These are phyloP conservation scores for Heliconius sara DNA, from an alignment of 2,888 invertebrate species.

Conservation along the genomic window DNA sequence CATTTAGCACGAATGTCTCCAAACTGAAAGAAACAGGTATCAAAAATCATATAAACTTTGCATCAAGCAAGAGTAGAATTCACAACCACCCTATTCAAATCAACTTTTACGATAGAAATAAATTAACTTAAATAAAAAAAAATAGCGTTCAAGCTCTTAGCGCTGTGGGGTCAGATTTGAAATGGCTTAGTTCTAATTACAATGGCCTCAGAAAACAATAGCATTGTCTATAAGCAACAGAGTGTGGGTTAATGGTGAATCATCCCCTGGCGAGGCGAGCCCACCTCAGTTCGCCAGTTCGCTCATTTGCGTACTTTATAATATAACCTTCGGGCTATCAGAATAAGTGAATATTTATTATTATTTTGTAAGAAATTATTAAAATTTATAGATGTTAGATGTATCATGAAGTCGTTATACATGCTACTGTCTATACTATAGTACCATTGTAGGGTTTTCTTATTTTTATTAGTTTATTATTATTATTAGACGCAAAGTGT, in stretches of 20 bases:
- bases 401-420: background rate
- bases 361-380: background rate
- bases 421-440: too few relatives aligned
- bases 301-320: constrained; percentile 2
- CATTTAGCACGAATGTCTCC: too few relatives aligned
- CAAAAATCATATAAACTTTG: too few relatives aligned
- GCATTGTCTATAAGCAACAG: constrained; percentile 26
- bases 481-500: too few relatives aligned
- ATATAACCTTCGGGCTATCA: background rate
- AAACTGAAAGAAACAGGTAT: too few relatives aligned
- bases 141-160: background rate
- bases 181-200: constrained; percentile 19
- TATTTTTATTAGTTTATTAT: too few relatives aligned
- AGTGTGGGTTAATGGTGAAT: constrained; percentile 14
- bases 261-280: constrained; percentile 11
- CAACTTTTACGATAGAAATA: background rate
- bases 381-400: background rate
- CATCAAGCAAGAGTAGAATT: background rate
- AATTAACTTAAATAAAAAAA: background rate
- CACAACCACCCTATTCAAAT: background rate
- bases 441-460: too few relatives aligned
- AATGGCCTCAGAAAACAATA: constrained; percentile 1
- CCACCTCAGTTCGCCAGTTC: background rate
- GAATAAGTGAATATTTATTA: too few relatives aligned
- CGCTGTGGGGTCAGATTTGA: constrained; percentile 10